Percentiles rank a stretch among this genome's conserved stretches.
Conservation (phyloP, 2,888 invertebrate genomes). For the Dolomedes plantarius region DNA sequence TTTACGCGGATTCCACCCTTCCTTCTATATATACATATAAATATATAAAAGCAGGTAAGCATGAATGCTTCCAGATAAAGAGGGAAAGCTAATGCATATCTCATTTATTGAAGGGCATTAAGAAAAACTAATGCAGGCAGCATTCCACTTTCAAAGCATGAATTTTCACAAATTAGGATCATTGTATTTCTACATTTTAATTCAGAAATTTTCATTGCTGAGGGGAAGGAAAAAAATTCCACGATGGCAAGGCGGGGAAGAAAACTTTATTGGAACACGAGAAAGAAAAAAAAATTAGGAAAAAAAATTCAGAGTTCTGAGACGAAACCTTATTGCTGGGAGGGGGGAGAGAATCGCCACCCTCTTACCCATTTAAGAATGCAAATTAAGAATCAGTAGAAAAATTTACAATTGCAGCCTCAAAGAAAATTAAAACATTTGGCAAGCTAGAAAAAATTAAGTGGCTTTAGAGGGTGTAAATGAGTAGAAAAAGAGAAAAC, state of each 20-base stretch:
- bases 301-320: neutral
- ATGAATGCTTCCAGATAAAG: too few relatives aligned
- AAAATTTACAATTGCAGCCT: neutral
- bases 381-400: slow-evolving; percentile 9
- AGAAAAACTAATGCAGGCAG: neutral
- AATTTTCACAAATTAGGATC: neutral
- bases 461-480: neutral
- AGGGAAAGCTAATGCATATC: neutral
- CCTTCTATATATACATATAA: too few relatives aligned
- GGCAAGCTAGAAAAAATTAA: neutral
- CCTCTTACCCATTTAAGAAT: slow-evolving; percentile 1
- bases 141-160: neutral
- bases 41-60: too few relatives aligned
- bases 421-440: slow-evolving; percentile 8
- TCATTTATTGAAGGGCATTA: neutral
- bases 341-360: neutral
- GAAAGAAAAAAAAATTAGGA: neutral
- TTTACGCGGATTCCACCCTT: too few relatives aligned
- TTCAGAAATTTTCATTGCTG: neutral
- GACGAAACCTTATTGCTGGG: neutral
- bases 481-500: too few relatives aligned
- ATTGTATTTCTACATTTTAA: neutral
- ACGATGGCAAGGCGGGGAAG: neutral
- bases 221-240: neutral
- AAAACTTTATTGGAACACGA: neutral